A percentile compares a stretch with the other conserved stretches of the same genome.
Evolutionary conservation across 2,888 invertebrate genomes (phyloP).

Genomic region (Chrysolina oricalcia): DNA sequence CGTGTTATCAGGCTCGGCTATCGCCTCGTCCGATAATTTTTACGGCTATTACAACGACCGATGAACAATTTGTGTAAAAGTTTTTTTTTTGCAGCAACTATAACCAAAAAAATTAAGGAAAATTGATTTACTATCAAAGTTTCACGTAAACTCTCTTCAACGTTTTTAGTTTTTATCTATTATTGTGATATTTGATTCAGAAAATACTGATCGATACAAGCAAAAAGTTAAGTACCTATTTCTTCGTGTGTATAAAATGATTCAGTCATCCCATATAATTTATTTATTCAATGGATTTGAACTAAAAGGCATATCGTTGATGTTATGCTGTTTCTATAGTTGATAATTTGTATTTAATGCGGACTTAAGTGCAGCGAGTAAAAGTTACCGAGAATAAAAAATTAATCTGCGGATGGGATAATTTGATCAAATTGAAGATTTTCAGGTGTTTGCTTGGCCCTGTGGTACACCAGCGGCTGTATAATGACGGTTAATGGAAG

Average conservation of each 20-base stretch:
- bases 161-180: too few relatives aligned
- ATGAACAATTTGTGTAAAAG: too few relatives aligned
- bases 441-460: background rate
- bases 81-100: too few relatives aligned
- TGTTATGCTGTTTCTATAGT: background rate
- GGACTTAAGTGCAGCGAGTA: background rate
- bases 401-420: background rate
- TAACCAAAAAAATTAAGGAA: too few relatives aligned
- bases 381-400: background rate
- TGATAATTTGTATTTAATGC: background rate
- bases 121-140: too few relatives aligned
- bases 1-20: too few relatives aligned
- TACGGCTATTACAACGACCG: too few relatives aligned
- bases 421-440: background rate
- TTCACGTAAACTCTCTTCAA: too few relatives aligned
- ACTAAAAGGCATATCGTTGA: background rate
- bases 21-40: too few relatives aligned
- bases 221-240: too few relatives aligned
- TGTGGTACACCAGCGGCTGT: background rate
- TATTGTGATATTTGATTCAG: too few relatives aligned
- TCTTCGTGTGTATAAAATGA: background rate
- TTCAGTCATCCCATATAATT: background rate
- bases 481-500: background rate
- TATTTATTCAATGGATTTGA: background rate
- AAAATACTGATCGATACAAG: too few relatives aligned